Evolutionary conservation across 2,113 vertebrate species (phyloP), one percentile per base, ranked within the genome.

Genomic region (Heterotis niloticus): DNA sequence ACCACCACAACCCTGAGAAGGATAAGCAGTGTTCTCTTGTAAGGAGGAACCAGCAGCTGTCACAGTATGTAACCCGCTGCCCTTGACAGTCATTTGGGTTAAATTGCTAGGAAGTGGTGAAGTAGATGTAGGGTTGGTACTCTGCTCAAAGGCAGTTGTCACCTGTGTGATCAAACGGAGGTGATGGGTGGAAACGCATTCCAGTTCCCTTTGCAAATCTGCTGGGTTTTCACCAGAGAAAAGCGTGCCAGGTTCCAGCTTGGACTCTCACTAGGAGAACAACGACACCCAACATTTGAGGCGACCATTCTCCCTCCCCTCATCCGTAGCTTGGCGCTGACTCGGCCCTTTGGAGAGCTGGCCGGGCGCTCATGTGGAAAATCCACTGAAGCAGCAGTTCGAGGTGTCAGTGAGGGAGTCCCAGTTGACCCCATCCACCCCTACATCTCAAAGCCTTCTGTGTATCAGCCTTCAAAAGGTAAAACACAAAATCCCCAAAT

Each of bases 341-440:
- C 76, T 64, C 86, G 66, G 68, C 62, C 24, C 57, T 76, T 71
- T 83, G 69, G 75, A 26, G 76, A 44, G 57, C 20, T 76, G 57
- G 28, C 28, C 54, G 72, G 59, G 20, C 71, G 83, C 80, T 88
- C 84, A 81, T 84, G 85, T 86, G 88, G 84, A 88, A 89, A 88
- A 83, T 86, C 83, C 82, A 83, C 67, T 85, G 81, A 80, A 59
- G n/a, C 83, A 84, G 84, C 83, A 64, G 75, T 85, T 87, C 80
- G 77, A 77, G 70, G 81, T 62, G 59, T 60, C 17, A 24, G 54
- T 56, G 23, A 57, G 56, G 24, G 54, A 26, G 34, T 57, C 23
- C 28, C 52, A 3, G 26, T 54, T 4, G 74, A 66, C 20, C 64
- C 23, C 16, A 24, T 2, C 20, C 14, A 62, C 59, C 3, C 20